A percentile compares a stretch with the other conserved stretches of the same genome.
These are phyloP conservation scores for Myathropa florea DNA, from an alignment of 2,888 invertebrate species.

Conservation along the genomic window DNA sequence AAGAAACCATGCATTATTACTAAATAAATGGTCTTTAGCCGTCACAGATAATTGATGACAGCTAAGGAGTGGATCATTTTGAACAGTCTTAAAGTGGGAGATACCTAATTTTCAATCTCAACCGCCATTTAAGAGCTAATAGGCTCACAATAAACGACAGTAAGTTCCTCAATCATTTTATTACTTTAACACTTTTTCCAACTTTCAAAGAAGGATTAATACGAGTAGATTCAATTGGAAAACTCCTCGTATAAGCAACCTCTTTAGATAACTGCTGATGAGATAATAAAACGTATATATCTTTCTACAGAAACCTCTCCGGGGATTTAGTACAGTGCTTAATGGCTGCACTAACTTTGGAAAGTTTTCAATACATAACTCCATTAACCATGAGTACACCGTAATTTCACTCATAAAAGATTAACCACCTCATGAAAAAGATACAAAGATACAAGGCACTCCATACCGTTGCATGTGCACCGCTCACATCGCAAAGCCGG, in stretches of 20 bases:
- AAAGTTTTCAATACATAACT: constrained; percentile 12
- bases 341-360: background rate
- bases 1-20: no score
- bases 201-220: background rate
- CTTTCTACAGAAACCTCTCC: background rate
- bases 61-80: no score
- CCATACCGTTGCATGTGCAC: background rate
- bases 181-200: background rate
- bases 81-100: no score
- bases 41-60: no score
- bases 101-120: no score
- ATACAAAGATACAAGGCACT: background rate
- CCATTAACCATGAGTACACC: background rate
- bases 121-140: no score
- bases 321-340: background rate
- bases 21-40: no score
- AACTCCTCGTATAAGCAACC: background rate
- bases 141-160: no score
- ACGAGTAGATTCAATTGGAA: background rate
- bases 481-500: background rate
- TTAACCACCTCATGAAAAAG: constrained; percentile 31
- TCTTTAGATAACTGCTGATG: background rate
- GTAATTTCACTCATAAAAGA: constrained; percentile 44
- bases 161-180: no score
- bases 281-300: background rate